Base-by-base conservation (phyloP, 1,140 invertebrate species). In the Drosophila nasuta region DNA sequence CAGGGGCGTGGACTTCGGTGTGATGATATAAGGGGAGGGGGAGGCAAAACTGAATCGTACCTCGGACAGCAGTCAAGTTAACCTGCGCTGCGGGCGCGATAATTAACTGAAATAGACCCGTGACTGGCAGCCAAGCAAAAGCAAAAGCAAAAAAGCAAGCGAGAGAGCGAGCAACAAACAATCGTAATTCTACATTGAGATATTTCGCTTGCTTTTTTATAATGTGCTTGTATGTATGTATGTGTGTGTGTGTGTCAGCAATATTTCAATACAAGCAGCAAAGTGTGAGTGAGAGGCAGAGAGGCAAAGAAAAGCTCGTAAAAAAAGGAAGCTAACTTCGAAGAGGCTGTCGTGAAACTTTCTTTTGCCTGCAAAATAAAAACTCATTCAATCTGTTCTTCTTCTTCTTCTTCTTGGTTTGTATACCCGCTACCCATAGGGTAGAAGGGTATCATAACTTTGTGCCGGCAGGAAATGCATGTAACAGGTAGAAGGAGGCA, bases 61-160 rank as follows among this genome's bases (percentile, higher is more conserved):
- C 48, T 54, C 45, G 66, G 35, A 43, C 59, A 71, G 72, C 43
- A 54, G 54, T 17, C 57, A 68, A 74, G 48, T 70, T 73, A 83
- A 80, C 81, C 81, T 74, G 81, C 51, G 51, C 70, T 65, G 80
- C 69, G 75, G 54, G 83, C 65, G 82, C 83, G 82, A 88, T 87
- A 87, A 88, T 87, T 87, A 87, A 87, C 83, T 87, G 83, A 88
- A 87, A 87, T 82, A 87, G 79, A 87, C 83, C 83, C 82, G 83
- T 87, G 82, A 87, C 83, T 88, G 79, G 38, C 75, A 87, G 66
- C 52, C 25, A 54, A 43, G 6, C 20, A 25, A 25, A 20, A 20
- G 20, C 20, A 20, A 20, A 25, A 25, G 20, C 20, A 20, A 17
- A 17, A 17, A 17, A 20, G 17, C 75, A 70, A 72, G n/a, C 56